Percentiles rank a stretch among this genome's conserved stretches.
These are phyloP conservation scores for Eupleurogrammus muticus DNA, from an alignment of 2,797 vertebrate genomes.

Conservation along the genomic window DNA sequence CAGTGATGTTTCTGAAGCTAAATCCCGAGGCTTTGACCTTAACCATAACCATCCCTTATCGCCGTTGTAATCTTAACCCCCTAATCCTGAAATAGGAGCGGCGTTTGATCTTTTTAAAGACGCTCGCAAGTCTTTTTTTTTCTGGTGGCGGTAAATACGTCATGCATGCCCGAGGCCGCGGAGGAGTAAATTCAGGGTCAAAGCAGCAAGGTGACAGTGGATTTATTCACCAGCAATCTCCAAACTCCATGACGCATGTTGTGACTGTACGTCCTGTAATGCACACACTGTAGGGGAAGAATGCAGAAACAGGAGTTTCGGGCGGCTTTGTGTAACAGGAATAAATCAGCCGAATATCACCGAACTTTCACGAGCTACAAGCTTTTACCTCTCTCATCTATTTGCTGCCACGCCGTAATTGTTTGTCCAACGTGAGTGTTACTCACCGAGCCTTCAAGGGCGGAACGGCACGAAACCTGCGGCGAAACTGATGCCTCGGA, in stretches of 20 bases:
- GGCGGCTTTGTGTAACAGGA: not conserved
- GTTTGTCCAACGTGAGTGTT: slow-evolving; percentile 25
- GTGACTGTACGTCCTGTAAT: not conserved
- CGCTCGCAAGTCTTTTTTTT: slow-evolving; percentile 1
- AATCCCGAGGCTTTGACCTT: slow-evolving; percentile 14
- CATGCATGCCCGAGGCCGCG: slow-evolving; percentile 21
- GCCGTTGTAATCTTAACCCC: slow-evolving; percentile 15
- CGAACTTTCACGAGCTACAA: slow-evolving; percentile 16
- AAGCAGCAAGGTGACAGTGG: slow-evolving; percentile 37
- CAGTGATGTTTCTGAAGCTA: not conserved
- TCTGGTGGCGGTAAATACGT: not conserved
- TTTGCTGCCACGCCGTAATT: slow-evolving; percentile 22
- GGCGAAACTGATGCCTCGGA: slow-evolving; percentile 30
- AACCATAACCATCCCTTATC: slow-evolving; percentile 17
- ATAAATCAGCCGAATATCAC: slow-evolving; percentile 15
- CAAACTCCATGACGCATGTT: slow-evolving; percentile 16
- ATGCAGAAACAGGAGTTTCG: not conserved
- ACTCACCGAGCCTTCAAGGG: slow-evolving; percentile 18
- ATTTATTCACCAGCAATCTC: slow-evolving; percentile 32
- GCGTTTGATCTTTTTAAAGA: slow-evolving; percentile 11
- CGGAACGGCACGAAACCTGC: not conserved
- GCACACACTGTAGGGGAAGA: not conserved
- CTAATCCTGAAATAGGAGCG: slow-evolving; percentile 9
- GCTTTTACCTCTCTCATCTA: slow-evolving; percentile 8
- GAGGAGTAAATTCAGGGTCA: slow-evolving; percentile 45